Evolutionary conservation across 1,140 invertebrate species (phyloP).

Genomic region (Halictus rubicundus): DNA sequence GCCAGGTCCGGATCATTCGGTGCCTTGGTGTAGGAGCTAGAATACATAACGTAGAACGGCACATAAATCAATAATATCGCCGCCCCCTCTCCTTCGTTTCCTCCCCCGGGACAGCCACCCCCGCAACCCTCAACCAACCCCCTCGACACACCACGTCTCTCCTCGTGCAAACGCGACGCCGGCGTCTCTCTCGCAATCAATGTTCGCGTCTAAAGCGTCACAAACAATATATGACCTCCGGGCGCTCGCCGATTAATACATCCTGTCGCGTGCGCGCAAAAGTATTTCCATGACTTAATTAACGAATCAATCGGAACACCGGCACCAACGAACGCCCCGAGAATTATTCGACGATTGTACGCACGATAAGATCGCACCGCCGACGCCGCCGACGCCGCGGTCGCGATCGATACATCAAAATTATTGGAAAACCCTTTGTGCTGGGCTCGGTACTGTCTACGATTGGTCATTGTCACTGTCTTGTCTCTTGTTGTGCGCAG

Average conservation of each 20-base stretch:
- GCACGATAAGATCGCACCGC: not conserved
- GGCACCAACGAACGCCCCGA: too few species aligned
- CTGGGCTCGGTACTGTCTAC: not conserved
- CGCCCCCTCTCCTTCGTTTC: slow-evolving; percentile 64
- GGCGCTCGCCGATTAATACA: slow-evolving; percentile 49
- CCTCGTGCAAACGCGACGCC: slow-evolving; percentile 66
- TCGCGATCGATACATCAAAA: not conserved
- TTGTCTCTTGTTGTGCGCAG: not conserved
- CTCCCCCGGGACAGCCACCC: slow-evolving; percentile 58
- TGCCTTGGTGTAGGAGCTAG: slow-evolving; percentile 63
- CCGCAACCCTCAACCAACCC: slow-evolving; percentile 40
- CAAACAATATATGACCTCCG: slow-evolving; percentile 58
- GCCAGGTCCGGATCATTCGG: slow-evolving; percentile 71
- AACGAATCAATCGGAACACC: slow-evolving; percentile 30
- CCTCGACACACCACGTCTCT: slow-evolving; percentile 63
- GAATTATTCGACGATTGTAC: slow-evolving; percentile 10
- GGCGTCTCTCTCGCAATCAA: slow-evolving; percentile 77
- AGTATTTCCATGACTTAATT: slow-evolving; percentile 45
- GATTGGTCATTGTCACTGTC: not conserved
- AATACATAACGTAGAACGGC: slow-evolving; percentile 75
- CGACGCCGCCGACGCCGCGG: not conserved
- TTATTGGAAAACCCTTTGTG: not conserved
- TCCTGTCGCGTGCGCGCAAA: slow-evolving; percentile 30
- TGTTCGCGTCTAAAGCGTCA: slow-evolving; percentile 74
- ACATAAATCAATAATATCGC: slow-evolving; percentile 80